A percentile compares a stretch with the other conserved stretches of the same genome.
phyloP scores from a whole-genome alignment of 2,113 vertebrate species.

The Daubentonia madagascariensis region DNA sequence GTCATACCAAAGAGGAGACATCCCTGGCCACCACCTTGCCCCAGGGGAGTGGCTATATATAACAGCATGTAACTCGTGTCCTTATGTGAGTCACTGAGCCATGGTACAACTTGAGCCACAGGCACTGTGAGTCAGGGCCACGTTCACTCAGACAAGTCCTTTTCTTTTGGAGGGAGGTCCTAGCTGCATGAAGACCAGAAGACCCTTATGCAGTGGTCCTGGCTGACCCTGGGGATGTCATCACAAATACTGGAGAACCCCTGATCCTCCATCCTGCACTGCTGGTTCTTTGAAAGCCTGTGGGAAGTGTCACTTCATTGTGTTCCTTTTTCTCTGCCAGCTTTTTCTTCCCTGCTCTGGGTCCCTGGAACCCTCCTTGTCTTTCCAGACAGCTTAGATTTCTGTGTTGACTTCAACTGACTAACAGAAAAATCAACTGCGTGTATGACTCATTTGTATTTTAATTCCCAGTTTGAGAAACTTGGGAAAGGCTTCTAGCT shows the following conservation, averaged over 20 bases:
- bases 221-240: background rate
- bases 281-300: background rate
- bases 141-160: background rate
- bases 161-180: background rate
- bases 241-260: background rate
- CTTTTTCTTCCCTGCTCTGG: background rate
- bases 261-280: accelerated
- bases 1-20: too few species aligned
- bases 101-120: accelerated
- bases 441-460: background rate
- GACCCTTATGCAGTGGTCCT: too few species aligned
- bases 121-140: background rate
- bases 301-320: accelerated
- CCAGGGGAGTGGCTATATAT: background rate
- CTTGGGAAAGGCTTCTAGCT: background rate
- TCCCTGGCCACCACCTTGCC: too few species aligned
- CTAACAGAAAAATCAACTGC: background rate
- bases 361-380: background rate
- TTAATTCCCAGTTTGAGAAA: background rate
- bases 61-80: background rate
- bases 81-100: background rate
- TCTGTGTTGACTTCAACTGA: background rate
- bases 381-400: background rate
- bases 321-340: accelerated
- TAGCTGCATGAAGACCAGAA: too few species aligned